Evolutionary conservation across 37 sponge, comb jelly and placozoan genomes (phyloP).

Genomic region (Crambe crambe): DNA sequence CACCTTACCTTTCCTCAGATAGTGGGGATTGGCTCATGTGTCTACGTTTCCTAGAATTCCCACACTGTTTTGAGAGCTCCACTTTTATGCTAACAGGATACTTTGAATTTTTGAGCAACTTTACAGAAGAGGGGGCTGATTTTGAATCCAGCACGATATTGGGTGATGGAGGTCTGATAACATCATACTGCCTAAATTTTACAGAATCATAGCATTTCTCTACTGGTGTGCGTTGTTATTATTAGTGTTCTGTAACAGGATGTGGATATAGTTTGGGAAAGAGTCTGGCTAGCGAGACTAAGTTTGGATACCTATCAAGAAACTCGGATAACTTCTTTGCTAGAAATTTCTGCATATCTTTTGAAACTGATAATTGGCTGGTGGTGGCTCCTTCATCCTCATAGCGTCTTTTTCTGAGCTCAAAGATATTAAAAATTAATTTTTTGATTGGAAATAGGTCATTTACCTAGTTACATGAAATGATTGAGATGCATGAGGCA

Average conservation of each 20-base stretch:
- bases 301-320: slow-evolving; percentile 51
- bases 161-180: background rate
- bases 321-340: slow-evolving; percentile 35
- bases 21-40: no score
- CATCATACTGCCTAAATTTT: background rate
- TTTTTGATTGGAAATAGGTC: no score
- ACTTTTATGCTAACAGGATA: background rate
- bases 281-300: no score
- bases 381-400: background rate
- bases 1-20: background rate
- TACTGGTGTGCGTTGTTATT: no score
- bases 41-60: background rate
- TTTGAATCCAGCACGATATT: background rate
- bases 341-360: slow-evolving; percentile 23
- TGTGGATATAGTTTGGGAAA: no score
- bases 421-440: no score
- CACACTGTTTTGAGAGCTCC: background rate
- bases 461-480: background rate
- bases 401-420: background rate
- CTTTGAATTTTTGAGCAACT: background rate
- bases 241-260: no score
- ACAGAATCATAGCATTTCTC: no score
- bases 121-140: background rate
- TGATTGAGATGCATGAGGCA: background rate
- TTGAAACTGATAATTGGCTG: slow-evolving; percentile 8